Percentiles rank a stretch among this genome's conserved stretches.
Conservation (phyloP, 2,797 vertebrate genomes). For the Merluccius polli region DNA sequence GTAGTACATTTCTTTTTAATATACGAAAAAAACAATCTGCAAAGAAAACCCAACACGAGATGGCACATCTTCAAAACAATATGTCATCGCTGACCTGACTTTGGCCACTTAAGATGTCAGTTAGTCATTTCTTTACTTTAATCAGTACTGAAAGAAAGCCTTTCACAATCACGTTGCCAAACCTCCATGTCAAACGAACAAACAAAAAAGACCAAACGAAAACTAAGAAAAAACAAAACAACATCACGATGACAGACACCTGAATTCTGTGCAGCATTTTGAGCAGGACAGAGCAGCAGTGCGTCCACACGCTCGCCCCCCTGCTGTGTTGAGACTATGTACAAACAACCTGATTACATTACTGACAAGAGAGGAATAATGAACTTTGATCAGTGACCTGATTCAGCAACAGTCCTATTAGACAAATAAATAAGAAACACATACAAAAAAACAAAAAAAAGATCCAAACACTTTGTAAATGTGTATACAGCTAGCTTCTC, state of each 20-base stretch:
- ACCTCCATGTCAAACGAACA: too few relatives aligned
- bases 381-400: constrained; percentile 42
- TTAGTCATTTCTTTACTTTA: background rate
- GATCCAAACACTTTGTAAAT: constrained; percentile 35
- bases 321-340: constrained; percentile 51
- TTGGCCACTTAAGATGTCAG: constrained; percentile 51
- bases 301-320: constrained; percentile 40
- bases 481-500: constrained; percentile 40
- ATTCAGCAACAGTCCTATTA: constrained; percentile 44
- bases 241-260: constrained; percentile 52
- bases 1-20: constrained; percentile 67
- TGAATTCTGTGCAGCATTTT: constrained; percentile 71
- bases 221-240: background rate
- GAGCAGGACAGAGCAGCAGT: constrained; percentile 47
- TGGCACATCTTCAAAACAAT: constrained; percentile 61
- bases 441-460: constrained; percentile 23
- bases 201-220: background rate
- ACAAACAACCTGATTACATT: constrained; percentile 66
- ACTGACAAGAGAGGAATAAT: constrained; percentile 50
- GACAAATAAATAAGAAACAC: constrained; percentile 56
- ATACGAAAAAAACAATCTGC: constrained; percentile 42
- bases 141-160: background rate
- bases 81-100: constrained; percentile 54
- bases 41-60: constrained; percentile 51
- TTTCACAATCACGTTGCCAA: constrained; percentile 54